Evolutionary conservation across 2,797 vertebrate species (phyloP).

Genomic region (Aotus griseimembra): DNA sequence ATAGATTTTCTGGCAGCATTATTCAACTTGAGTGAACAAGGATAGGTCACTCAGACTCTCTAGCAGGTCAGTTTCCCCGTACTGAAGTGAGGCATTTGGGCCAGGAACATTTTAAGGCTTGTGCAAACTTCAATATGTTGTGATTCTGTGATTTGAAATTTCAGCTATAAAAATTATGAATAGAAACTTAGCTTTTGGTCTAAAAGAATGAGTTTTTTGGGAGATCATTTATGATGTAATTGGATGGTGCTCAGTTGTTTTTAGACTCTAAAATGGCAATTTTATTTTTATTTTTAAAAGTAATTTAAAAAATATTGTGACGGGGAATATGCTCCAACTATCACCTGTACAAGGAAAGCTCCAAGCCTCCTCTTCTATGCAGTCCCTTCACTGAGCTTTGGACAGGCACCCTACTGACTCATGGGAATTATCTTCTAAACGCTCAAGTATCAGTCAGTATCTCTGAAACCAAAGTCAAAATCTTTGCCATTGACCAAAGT

Average conservation of each 20-base stretch:
- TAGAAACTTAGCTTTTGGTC: background rate
- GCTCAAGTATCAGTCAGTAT: background rate
- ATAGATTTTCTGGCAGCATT: background rate
- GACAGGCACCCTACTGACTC: background rate
- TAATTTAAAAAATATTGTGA: background rate
- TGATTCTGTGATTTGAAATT: constrained; percentile 16
- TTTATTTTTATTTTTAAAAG: background rate
- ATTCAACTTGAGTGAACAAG: background rate
- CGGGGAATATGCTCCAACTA: background rate
- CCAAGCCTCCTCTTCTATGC: background rate
- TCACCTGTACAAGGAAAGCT: background rate
- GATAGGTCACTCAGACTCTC: background rate
- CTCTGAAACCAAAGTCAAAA: constrained; percentile 25
- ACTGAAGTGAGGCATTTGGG: background rate
- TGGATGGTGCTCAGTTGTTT: background rate
- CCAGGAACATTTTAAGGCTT: background rate
- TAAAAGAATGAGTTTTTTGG: background rate
- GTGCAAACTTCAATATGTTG: background rate
- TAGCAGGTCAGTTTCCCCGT: background rate
- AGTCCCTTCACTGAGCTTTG: background rate
- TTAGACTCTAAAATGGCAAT: background rate
- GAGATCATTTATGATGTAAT: background rate
- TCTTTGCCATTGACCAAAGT: background rate
- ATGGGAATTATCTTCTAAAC: constrained; percentile 9
- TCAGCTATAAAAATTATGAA: constrained; percentile 25